These are phyloP conservation scores for Eurystomus gularis DNA, from an alignment of 2,113 vertebrate genomes.

Conservation along the genomic window DNA sequence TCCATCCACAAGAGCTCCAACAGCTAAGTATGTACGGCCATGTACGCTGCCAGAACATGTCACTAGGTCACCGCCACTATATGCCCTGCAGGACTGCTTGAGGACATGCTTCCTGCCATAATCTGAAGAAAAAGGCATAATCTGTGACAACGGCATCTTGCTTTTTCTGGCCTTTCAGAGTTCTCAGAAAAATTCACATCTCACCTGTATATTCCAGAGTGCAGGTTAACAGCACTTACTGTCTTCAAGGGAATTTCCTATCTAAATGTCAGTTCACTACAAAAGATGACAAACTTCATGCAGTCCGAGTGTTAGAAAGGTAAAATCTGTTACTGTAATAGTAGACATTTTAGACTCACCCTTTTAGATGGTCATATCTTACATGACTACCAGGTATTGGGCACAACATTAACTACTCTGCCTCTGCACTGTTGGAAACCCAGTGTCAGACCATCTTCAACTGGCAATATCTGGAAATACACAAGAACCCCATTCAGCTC, in stretches of 20 bases:
- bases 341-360: neutral
- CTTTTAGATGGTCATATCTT: neutral
- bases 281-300: neutral
- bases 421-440: neutral
- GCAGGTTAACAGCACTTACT: neutral
- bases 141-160: neutral
- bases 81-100: neutral
- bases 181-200: neutral
- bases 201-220: neutral
- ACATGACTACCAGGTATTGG: neutral
- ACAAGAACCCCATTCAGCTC: neutral
- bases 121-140: neutral
- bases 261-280: neutral
- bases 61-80: neutral
- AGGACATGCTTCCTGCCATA: neutral
- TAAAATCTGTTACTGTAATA: neutral
- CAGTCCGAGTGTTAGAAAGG: neutral
- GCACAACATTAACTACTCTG: neutral
- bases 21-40: neutral
- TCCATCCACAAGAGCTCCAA: neutral
- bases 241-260: neutral
- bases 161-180: neutral
- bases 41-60: neutral
- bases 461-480: neutral
- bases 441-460: neutral